These are phyloP conservation scores for Polyommatus icarus DNA, from an alignment of 2,888 invertebrate species.

Conservation along the genomic window DNA sequence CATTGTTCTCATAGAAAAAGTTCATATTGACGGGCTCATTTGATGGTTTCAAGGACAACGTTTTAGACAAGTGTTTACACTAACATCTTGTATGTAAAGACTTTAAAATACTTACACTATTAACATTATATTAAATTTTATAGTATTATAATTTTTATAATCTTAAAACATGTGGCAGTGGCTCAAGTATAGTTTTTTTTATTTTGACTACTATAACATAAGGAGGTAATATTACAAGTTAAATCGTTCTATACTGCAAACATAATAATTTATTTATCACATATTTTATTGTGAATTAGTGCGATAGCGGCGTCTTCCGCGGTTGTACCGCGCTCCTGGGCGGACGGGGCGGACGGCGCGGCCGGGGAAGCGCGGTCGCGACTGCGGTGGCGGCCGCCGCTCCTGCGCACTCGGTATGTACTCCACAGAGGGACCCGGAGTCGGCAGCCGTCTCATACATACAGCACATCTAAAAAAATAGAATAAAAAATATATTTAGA, in stretches of 20 bases:
- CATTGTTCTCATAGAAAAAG: no score
- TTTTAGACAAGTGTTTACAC: no score
- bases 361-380: background rate
- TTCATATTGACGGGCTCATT: no score
- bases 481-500: background rate
- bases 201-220: background rate
- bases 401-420: conserved; percentile 62
- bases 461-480: conserved; percentile 62
- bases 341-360: conserved; percentile 6
- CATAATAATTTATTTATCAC: background rate
- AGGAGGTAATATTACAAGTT: background rate
- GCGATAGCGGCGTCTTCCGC: conserved; percentile 19
- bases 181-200: background rate
- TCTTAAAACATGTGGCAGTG: conserved; percentile 7
- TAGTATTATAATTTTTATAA: background rate
- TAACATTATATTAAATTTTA: conserved; percentile 3
- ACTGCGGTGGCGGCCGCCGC: conserved; percentile 43
- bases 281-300: background rate
- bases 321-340: conserved; percentile 5
- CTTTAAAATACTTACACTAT: conserved; percentile 5
- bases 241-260: background rate
- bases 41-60: no score
- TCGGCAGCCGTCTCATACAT: conserved; percentile 62
- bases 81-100: no score
- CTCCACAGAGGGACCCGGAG: conserved; percentile 52